Conservation (phyloP, 1,140 invertebrate genomes). For the Araneus ventricosus region DNA sequence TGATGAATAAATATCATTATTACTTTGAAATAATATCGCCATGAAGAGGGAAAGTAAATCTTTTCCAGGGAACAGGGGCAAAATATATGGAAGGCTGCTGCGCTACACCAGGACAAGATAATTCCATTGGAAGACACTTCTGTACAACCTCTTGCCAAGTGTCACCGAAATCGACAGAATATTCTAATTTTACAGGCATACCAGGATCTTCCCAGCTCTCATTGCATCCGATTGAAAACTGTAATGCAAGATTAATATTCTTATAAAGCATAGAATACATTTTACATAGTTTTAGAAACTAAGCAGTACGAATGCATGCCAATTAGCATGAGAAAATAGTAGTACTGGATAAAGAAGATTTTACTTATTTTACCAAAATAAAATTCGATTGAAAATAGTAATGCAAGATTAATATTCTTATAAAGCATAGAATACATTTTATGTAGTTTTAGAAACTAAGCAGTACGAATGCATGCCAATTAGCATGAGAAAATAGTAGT, state of each 20-base stretch:
- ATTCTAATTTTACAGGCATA: constrained; percentile 79
- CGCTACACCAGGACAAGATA: constrained; percentile 78
- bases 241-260: background rate
- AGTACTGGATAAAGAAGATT: too few species aligned
- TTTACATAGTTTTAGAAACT: too few species aligned
- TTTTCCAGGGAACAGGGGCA: constrained; percentile 78
- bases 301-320: too few species aligned
- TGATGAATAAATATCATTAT: background rate
- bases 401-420: too few species aligned
- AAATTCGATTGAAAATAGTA: too few species aligned
- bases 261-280: too few species aligned
- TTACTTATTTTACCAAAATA: too few species aligned
- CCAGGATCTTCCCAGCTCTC: constrained; percentile 73
- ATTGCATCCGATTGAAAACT: constrained; percentile 74
- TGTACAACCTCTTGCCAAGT: constrained; percentile 79
- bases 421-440: too few species aligned
- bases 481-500: too few species aligned
- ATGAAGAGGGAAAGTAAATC: constrained; percentile 79
- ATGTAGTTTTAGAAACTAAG: too few species aligned
- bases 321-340: too few species aligned
- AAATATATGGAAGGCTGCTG: constrained; percentile 78
- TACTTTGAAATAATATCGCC: constrained; percentile 80
- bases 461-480: too few species aligned
- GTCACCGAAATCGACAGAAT: constrained; percentile 80
- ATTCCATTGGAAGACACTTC: constrained; percentile 77